Percentiles rank a stretch among this genome's conserved stretches.
Conservation (phyloP, 2,113 vertebrate genomes). For the Nycticebus coucang region DNA sequence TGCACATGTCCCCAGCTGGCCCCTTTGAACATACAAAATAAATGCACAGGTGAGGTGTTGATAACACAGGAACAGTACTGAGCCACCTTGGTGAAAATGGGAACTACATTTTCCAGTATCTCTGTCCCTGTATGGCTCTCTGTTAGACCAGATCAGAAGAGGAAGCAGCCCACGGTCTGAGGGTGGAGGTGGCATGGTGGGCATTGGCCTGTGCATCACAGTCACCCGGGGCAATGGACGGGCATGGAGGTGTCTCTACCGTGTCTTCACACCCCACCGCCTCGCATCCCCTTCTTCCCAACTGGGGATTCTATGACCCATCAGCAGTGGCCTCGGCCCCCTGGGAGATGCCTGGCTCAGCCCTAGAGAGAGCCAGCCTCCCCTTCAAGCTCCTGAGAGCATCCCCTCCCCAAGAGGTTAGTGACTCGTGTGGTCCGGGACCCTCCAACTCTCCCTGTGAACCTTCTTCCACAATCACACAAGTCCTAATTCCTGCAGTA, state of each 20-base stretch:
- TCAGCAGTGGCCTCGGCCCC: background rate
- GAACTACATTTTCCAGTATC: background rate
- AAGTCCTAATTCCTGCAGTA: background rate
- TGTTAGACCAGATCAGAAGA: background rate
- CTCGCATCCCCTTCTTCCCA: background rate
- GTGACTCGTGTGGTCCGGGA: background rate
- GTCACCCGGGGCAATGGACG: background rate
- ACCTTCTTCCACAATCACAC: background rate
- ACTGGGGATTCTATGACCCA: background rate
- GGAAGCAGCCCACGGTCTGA: background rate
- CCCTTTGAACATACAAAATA: background rate
- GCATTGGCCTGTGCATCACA: background rate
- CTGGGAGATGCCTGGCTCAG: background rate
- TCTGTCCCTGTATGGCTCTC: background rate
- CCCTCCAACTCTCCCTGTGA: background rate
- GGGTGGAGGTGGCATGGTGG: background rate
- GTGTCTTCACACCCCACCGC: background rate
- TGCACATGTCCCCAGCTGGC: background rate
- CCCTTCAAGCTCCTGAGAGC: background rate
- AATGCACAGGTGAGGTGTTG: background rate
- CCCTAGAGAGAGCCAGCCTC: too few relatives aligned
- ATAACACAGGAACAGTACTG: accelerated
- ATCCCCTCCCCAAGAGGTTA: background rate
- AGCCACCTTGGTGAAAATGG: background rate
- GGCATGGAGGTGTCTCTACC: background rate